Conservation (phyloP, 2,113 vertebrate genomes). For the Procapra przewalskii region DNA sequence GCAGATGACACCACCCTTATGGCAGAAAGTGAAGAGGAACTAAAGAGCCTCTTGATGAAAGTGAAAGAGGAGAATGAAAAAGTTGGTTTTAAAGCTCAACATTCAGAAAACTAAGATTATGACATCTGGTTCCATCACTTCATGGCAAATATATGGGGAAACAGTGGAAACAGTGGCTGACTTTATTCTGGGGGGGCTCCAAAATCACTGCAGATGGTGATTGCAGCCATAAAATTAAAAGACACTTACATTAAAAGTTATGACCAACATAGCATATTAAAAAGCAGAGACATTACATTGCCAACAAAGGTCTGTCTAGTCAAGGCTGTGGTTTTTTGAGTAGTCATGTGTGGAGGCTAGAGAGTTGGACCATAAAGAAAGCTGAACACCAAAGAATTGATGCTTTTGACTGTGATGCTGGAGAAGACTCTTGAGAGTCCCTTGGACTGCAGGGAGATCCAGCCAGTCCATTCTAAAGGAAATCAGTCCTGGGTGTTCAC, state of each 20-base stretch:
- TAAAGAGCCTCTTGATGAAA: not conserved
- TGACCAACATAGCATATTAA: not conserved
- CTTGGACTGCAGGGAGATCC: not conserved
- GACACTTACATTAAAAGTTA: accelerated
- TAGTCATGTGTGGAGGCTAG: not conserved
- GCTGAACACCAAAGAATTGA: accelerated
- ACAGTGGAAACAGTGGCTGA: not conserved
- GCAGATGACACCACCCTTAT: not conserved
- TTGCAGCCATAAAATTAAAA: not conserved
- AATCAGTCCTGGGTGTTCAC: not conserved
- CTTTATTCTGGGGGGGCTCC: accelerated
- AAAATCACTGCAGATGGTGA: not conserved
- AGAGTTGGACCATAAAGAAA: not conserved
- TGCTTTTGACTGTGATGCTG: not conserved
- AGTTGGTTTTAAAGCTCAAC: accelerated
- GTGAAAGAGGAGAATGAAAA: not conserved
- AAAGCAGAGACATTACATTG: not conserved
- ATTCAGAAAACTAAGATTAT: not conserved
- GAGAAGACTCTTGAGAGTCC: not conserved
- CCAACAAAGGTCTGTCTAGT: accelerated
- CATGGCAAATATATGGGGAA: not conserved
- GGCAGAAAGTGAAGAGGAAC: not conserved
- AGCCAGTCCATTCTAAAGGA: not conserved
- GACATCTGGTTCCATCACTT: not conserved
- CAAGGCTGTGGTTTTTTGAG: not conserved